Evolutionary conservation across 2,888 invertebrate genomes (phyloP).

Genomic region (Yponomeuta malinellus): DNA sequence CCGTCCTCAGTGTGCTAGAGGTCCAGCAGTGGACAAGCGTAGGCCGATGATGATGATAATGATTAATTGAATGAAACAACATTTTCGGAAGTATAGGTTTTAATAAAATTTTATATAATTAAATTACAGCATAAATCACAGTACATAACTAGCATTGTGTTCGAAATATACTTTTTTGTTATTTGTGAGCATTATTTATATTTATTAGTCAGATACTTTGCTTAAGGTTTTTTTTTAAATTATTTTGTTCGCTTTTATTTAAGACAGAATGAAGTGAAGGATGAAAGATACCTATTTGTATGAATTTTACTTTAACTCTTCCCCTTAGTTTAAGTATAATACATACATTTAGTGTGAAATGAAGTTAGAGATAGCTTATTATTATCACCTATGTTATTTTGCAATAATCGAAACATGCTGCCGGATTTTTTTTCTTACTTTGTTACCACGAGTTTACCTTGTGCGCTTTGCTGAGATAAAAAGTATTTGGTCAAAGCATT

Average conservation of each 20-base stretch:
- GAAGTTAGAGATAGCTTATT: background rate
- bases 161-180: slow-evolving; percentile 56
- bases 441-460: slow-evolving; percentile 12
- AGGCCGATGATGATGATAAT: no score
- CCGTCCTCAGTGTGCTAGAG: no score
- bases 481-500: slow-evolving; percentile 54
- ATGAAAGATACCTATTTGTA: slow-evolving; percentile 23
- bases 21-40: no score
- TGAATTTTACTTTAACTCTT: slow-evolving; percentile 63
- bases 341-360: slow-evolving; percentile 32
- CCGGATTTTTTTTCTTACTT: background rate
- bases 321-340: slow-evolving; percentile 69
- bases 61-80: slow-evolving; percentile 45
- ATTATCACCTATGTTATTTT: slow-evolving; percentile 5
- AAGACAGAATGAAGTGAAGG: slow-evolving; percentile 28
- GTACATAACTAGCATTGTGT: slow-evolving; percentile 71
- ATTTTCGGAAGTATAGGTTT: slow-evolving; percentile 70
- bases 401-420: background rate
- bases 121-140: slow-evolving; percentile 69
- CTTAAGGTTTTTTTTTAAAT: slow-evolving; percentile 3
- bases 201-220: slow-evolving; percentile 18
- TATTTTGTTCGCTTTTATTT: slow-evolving; percentile 28
- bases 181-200: slow-evolving; percentile 58
- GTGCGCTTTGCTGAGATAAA: slow-evolving; percentile 48
- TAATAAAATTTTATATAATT: slow-evolving; percentile 73